Percentiles rank a stretch among this genome's conserved stretches.
phyloP scores from a whole-genome alignment of 1,140 invertebrate species.

The Myzus persicae region DNA sequence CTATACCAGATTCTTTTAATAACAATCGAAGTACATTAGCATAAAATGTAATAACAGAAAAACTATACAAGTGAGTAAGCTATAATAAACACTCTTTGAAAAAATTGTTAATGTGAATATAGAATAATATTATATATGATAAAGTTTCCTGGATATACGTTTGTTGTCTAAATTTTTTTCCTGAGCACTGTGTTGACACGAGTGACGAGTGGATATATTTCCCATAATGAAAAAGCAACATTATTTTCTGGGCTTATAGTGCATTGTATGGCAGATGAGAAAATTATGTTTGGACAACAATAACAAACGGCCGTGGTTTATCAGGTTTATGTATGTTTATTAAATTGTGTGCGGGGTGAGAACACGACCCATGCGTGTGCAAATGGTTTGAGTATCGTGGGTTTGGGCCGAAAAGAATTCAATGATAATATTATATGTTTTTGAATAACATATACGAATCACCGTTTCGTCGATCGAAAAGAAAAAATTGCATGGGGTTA shows the following conservation, averaged over 20 bases:
- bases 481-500: background rate
- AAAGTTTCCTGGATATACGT: background rate
- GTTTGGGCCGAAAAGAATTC: background rate
- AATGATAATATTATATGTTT: background rate
- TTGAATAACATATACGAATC: background rate
- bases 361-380: background rate
- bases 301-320: background rate
- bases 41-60: background rate
- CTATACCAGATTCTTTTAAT: background rate
- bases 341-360: background rate
- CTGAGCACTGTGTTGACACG: background rate
- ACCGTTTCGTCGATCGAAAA: background rate
- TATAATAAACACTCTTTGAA: background rate
- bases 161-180: background rate
- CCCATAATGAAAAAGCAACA: conserved; percentile 13
- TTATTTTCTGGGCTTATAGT: background rate
- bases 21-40: background rate
- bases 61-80: background rate
- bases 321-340: conserved; percentile 6
- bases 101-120: background rate
- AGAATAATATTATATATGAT: background rate
- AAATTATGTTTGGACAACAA: background rate
- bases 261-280: background rate
- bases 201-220: background rate
- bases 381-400: background rate